Evolutionary conservation across 2,797 vertebrate genomes (phyloP).

Genomic region (Cercopithecus hamlyni): DNA sequence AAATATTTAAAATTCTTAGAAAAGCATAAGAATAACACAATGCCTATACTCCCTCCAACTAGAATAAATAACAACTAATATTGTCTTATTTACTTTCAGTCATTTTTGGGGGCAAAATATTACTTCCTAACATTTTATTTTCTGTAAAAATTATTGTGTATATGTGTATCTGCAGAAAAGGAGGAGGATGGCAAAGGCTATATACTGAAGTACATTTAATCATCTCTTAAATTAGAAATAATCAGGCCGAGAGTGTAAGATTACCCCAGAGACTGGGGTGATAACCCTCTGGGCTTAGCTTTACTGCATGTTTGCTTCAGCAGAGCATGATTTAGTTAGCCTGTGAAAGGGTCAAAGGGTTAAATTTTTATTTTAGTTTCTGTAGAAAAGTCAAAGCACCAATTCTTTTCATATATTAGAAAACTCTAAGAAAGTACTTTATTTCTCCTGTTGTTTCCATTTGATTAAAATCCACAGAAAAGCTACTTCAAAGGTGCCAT

Average conservation of each 20-base stretch:
- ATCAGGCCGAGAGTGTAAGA: not conserved
- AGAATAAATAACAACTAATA: constrained; percentile 10
- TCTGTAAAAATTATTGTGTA: not conserved
- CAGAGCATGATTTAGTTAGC: constrained; percentile 1
- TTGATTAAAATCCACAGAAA: constrained; percentile 6
- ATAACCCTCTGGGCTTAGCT: not conserved
- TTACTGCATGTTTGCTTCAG: not conserved
- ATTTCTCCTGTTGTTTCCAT: not conserved
- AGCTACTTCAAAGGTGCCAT: not conserved
- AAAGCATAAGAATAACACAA: constrained; percentile 11
- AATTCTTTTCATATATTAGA: not conserved
- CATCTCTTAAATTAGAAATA: constrained; percentile 34
- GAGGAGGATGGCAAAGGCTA: not conserved
- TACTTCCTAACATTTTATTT: not conserved
- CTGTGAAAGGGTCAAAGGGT: not conserved
- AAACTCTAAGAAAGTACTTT: not conserved
- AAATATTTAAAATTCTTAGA: constrained; percentile 18
- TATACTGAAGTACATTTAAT: not conserved
- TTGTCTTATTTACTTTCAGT: not conserved
- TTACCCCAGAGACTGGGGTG: not conserved
- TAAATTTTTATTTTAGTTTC: constrained; percentile 37
- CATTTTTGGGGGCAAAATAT: constrained; percentile 1
- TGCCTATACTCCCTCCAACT: not conserved
- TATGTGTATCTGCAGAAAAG: not conserved
- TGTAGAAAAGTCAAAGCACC: not conserved